Conservation (phyloP, 2,113 vertebrate genomes). For the Mastomys coucha region DNA sequence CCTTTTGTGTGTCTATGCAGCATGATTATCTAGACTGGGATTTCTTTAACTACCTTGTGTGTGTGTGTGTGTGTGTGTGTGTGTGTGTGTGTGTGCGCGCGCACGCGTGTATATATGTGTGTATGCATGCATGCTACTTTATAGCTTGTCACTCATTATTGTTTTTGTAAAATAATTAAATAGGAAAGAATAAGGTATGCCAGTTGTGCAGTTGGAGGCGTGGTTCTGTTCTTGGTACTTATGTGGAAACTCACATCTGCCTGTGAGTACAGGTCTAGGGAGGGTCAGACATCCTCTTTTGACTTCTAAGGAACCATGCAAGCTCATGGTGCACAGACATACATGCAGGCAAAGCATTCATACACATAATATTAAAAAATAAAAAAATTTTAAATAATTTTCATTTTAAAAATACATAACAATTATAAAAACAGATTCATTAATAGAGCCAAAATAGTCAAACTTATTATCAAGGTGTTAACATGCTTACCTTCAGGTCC, state of each 20-base stretch:
- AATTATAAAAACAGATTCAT: neutral
- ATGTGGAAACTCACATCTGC: too few species aligned
- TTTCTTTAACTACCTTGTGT: neutral
- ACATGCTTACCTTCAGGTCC: neutral
- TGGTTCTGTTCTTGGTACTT: neutral
- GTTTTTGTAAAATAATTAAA: constrained; percentile 40
- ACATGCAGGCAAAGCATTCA: neutral
- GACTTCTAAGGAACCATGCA: neutral
- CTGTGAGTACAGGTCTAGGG: neutral
- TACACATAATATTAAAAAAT: too few species aligned
- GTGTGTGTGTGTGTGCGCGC: neutral
- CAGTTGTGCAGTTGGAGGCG: neutral
- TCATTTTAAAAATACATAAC: neutral
- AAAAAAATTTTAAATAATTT: too few species aligned
- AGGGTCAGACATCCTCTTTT: too few species aligned
- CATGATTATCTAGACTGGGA: neutral
- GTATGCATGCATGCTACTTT: too few species aligned
- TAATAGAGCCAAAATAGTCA: neutral
- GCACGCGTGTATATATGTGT: neutral
- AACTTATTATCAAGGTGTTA: neutral
- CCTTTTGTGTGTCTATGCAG: neutral
- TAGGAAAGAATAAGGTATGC: neutral
- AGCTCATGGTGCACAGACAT: neutral
- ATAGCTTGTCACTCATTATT: neutral
- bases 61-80: neutral